Evolutionary conservation across 2,797 vertebrate genomes (phyloP).

Genomic region (Danio albolineatus): DNA sequence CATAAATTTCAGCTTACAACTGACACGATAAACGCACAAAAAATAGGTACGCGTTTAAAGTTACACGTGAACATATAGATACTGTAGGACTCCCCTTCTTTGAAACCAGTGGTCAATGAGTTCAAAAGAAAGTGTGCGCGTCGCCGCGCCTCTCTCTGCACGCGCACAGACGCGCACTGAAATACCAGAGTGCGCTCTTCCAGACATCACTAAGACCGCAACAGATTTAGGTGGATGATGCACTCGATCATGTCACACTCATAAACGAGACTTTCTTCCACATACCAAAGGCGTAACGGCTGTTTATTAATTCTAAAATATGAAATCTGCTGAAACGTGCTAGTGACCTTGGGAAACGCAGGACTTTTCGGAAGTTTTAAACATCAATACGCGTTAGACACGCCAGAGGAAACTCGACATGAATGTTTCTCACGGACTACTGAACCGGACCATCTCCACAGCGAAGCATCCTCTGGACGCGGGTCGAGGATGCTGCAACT

Average conservation of each 20-base stretch:
- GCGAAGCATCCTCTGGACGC: conserved; percentile 40
- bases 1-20: too few species aligned
- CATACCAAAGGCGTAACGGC: not conserved
- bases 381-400: not conserved
- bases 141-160: conserved; percentile 12
- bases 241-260: not conserved
- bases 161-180: conserved; percentile 14
- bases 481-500: conserved; percentile 60
- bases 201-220: conserved; percentile 3
- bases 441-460: conserved; percentile 52
- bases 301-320: not conserved
- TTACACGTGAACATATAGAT: too few species aligned
- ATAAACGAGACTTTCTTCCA: not conserved
- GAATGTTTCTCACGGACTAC: conserved; percentile 51
- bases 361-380: not conserved
- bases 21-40: too few species aligned
- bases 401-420: conserved; percentile 14
- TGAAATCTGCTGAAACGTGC: not conserved
- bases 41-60: too few species aligned
- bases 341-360: conserved; percentile 29
- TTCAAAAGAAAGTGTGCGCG: conserved; percentile 20
- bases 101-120: not conserved
- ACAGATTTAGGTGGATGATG: conserved; percentile 10
- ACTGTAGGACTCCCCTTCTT: not conserved
- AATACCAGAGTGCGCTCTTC: conserved; percentile 11